Conservation (phyloP, 2,797 vertebrate genomes). For the Taenioides sp. region DNA sequence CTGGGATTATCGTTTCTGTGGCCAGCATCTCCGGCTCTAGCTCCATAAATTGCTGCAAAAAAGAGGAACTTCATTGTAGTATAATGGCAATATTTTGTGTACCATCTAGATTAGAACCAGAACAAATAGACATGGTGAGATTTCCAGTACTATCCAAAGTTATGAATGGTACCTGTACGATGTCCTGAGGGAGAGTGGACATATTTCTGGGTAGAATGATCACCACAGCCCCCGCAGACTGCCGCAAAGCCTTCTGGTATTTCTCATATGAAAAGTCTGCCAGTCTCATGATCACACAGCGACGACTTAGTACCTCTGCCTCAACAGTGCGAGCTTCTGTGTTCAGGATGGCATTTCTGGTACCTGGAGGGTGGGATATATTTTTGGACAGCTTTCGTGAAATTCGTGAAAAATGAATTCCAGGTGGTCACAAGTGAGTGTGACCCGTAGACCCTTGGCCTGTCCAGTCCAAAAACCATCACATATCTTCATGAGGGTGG, state of each 20-base stretch:
- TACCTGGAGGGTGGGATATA: constrained; percentile 74
- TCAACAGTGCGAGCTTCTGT: constrained; percentile 94
- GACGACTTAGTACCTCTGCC: constrained; percentile 94
- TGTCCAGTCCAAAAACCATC: too few relatives aligned
- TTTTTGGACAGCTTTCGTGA: background rate
- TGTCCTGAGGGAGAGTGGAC: constrained; percentile 93
- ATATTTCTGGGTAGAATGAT: constrained; percentile 93
- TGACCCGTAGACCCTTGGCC: too few relatives aligned
- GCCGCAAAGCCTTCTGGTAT: constrained; percentile 94
- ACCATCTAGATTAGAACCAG: background rate
- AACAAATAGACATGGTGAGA: background rate
- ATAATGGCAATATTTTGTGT: background rate
- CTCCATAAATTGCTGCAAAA: constrained; percentile 95
- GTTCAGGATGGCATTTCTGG: constrained; percentile 93
- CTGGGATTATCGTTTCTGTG: constrained; percentile 93
- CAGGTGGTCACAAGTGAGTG: too few relatives aligned
- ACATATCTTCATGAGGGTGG: background rate
- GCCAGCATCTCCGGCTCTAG: constrained; percentile 96
- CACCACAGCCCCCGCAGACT: constrained; percentile 94
- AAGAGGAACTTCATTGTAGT: background rate
- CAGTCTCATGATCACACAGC: constrained; percentile 96
- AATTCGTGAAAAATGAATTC: too few relatives aligned
- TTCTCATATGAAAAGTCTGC: constrained; percentile 93
- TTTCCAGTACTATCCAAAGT: background rate
- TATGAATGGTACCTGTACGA: constrained; percentile 83